phyloP scores from a whole-genome alignment of 1,140 invertebrate genomes.

The Lepidotrigona ventralis region DNA sequence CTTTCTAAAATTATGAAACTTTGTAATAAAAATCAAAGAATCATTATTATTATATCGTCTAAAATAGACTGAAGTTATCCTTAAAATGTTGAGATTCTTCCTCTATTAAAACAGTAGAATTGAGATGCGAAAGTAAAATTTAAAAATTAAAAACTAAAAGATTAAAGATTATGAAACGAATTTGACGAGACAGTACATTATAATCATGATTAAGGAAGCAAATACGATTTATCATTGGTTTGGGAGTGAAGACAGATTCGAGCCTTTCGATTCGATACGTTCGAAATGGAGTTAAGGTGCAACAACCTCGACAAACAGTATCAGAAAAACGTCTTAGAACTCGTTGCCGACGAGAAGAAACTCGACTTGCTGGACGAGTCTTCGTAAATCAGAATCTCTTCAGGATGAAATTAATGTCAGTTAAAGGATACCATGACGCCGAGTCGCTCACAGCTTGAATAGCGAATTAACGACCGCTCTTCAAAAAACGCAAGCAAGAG shows the following conservation, averaged over 20 bases:
- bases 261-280: slow-evolving; percentile 19
- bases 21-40: background rate
- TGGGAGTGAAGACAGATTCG: background rate
- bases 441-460: slow-evolving; percentile 10
- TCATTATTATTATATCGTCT: no score
- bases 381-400: slow-evolving; percentile 60
- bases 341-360: slow-evolving; percentile 47
- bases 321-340: slow-evolving; percentile 49
- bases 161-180: background rate
- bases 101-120: background rate
- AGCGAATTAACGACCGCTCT: slow-evolving; percentile 36
- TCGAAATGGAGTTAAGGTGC: slow-evolving; percentile 26
- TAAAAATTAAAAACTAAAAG: background rate
- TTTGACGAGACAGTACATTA: background rate
- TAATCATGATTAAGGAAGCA: background rate
- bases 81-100: background rate
- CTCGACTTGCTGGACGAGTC: slow-evolving; percentile 54
- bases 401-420: slow-evolving; percentile 62
- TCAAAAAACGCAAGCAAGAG: slow-evolving; percentile 1
- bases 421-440: slow-evolving; percentile 44
- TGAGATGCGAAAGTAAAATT: no score
- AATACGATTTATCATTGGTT: background rate
- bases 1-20: background rate
- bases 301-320: slow-evolving; percentile 36
- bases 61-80: background rate